Base-by-base conservation (phyloP, 2,888 invertebrate species). In the Drosophila monieri region DNA sequence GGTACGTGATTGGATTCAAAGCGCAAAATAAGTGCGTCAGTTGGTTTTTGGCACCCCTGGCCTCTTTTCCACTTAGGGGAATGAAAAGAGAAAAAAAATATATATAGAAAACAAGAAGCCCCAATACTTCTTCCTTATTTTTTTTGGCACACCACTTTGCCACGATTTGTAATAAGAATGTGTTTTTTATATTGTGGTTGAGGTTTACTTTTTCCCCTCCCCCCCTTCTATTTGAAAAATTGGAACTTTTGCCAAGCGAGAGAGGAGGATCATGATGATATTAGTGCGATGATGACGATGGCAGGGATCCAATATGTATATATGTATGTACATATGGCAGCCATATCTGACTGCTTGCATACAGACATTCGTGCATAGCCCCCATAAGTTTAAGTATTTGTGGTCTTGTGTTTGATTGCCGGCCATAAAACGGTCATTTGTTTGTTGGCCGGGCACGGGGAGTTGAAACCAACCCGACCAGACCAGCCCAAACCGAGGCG, bases 1-100 rank as follows among this genome's bases (percentile, higher is more conserved):
- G 86, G 72, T 86, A 84, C 83, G 86, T 84, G 86, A 84, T 84
- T 85, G 83, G 84, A 84, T 86, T 84, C 86, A 86, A 85, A 84
- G 83, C 86, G 84, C 80, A 75, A 84, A 84, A 85, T 84, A 85
- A 84, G 83, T 84, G 84, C 86, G 81, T 81, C 80, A 69, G 80
- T 80, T 71, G 68, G 68, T 68, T 49, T 46, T 44, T 32, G 32
- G 10, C 30, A 21, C 14, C 21, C 30, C 6, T 27, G 52, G 27
- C 37, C 56, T 56, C 32, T 56, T 49, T 64, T 81, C 77, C 76
- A 85, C 85, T 81, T 81, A 85, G 76, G 76, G 73, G 85, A 85
- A 81, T 87, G 85, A 64, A 48, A 61, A 43, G n/a, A 18, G 35
- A 58, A 60, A 21, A 53, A 49, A 66, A 69, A 57, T 39, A 58